Conservation (phyloP, 2,113 vertebrate species). For the Cranoglanis bouderius region DNA sequence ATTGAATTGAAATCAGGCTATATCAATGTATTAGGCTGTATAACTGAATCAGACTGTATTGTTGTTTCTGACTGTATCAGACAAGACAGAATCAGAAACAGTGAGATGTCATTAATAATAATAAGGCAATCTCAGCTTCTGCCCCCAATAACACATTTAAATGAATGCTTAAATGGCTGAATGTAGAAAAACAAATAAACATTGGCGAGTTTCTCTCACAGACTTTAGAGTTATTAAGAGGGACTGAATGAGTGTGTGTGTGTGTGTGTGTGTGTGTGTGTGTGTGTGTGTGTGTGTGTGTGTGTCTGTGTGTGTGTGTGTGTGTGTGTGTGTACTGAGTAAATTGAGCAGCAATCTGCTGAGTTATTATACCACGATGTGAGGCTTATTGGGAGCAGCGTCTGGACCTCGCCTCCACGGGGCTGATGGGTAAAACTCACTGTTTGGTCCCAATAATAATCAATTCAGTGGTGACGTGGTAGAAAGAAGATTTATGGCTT, state of each 20-base stretch:
- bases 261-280: background rate
- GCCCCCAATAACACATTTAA: background rate
- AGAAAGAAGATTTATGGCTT: background rate
- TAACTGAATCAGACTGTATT: background rate
- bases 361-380: background rate
- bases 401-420: background rate
- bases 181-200: background rate
- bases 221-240: background rate
- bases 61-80: background rate
- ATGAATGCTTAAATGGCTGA: background rate
- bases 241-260: background rate
- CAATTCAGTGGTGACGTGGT: background rate
- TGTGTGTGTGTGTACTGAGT: background rate
- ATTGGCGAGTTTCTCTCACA: background rate
- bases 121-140: background rate
- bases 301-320: no score
- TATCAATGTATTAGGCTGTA: background rate
- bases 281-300: background rate
- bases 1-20: background rate
- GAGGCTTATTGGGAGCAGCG: slow-evolving; percentile 2
- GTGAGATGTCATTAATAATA: background rate
- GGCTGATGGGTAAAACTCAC: slow-evolving; percentile 13
- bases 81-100: background rate
- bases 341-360: slow-evolving; percentile 14
- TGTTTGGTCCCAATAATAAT: background rate